A percentile compares a stretch with the other conserved stretches of the same genome.
Evolutionary conservation across 2,113 vertebrate genomes (phyloP).

Genomic region (Lasiurus borealis): DNA sequence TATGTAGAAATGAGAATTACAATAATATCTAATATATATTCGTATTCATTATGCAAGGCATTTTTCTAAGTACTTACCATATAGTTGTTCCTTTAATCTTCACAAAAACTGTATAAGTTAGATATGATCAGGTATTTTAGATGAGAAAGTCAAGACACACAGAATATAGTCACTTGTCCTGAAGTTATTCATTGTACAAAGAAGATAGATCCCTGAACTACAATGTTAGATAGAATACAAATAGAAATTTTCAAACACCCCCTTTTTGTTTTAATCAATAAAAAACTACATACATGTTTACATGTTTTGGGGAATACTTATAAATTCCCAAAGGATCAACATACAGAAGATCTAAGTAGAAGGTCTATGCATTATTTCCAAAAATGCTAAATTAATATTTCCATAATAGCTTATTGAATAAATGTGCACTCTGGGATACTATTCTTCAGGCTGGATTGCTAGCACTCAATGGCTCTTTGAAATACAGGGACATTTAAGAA

Average conservation of each 20-base stretch:
- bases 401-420: neutral
- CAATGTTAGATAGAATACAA: neutral
- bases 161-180: neutral
- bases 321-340: neutral
- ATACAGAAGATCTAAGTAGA: neutral
- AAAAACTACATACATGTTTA: slow-evolving; percentile 64
- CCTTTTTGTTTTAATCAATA: slow-evolving; percentile 70
- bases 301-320: neutral
- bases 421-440: neutral
- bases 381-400: neutral
- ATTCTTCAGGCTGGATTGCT: neutral
- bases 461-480: neutral
- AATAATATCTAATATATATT: slow-evolving; percentile 2
- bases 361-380: neutral
- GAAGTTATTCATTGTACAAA: neutral
- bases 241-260: slow-evolving; percentile 61
- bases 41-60: neutral
- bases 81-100: neutral
- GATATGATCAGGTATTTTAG: neutral
- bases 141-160: neutral
- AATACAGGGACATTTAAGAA: neutral
- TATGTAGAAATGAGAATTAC: slow-evolving; percentile 32
- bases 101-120: neutral
- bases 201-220: slow-evolving; percentile 46
- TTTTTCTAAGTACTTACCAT: neutral